Evolutionary conservation across 2,113 vertebrate species (phyloP).

Genomic region (Cardinalis cardinalis): DNA sequence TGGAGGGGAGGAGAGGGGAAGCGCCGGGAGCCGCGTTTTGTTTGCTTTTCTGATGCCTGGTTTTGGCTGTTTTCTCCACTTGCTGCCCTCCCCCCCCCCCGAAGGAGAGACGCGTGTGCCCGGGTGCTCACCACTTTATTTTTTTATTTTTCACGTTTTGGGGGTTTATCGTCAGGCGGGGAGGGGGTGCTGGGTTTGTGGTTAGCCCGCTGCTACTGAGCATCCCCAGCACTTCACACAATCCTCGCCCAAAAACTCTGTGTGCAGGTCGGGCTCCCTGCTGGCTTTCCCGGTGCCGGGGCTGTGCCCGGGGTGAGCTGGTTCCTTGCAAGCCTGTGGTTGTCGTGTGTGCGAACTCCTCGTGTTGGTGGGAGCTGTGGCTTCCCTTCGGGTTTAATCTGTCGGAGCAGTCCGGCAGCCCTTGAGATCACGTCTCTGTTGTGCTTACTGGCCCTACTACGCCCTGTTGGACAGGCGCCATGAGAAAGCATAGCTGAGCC

Average conservation of each 20-base stretch:
- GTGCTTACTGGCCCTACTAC: accelerated
- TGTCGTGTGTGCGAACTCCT: accelerated
- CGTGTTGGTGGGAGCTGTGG: not conserved
- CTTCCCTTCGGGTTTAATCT: not conserved
- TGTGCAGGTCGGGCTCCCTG: not conserved
- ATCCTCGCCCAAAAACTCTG: not conserved
- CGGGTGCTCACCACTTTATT: not conserved
- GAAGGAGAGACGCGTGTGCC: too few relatives aligned
- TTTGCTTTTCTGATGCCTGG: not conserved
- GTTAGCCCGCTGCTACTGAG: not conserved
- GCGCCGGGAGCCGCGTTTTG: too few relatives aligned
- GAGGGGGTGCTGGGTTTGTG: too few relatives aligned
- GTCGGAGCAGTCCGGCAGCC: accelerated
- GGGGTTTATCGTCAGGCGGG: not conserved
- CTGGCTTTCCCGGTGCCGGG: accelerated
- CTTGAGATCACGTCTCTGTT: accelerated
- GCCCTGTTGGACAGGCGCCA: accelerated
- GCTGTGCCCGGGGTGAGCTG: accelerated
- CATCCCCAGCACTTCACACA: accelerated
- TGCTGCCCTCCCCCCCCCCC: not conserved
- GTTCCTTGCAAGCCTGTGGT: accelerated
- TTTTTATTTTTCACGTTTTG: not conserved
- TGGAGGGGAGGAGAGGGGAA: not conserved
- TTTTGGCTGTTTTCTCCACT: not conserved
- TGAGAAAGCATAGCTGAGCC: accelerated